Evolutionary conservation across 2,113 vertebrate species (phyloP), one percentile per base, ranked within the genome.

Genomic region (Micronisus gabar): DNA sequence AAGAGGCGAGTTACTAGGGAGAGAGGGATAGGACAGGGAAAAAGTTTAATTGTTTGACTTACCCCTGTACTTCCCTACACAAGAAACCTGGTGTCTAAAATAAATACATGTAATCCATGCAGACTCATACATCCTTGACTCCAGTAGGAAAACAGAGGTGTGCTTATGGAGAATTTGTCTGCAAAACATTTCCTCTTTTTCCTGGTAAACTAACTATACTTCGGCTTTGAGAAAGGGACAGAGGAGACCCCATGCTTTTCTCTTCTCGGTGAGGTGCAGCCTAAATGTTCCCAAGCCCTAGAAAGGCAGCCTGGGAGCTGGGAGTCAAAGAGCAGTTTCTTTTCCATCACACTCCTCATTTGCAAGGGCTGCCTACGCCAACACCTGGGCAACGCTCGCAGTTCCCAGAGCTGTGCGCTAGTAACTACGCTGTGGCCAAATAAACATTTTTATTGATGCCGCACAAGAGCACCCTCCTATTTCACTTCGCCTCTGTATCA

Each of bases 351-450:
- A 45, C 15, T 38, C 38, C 17, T 85, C 43, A 38, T 68, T 63
- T 73, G 20, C 48, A 66, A 84, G 47, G 29, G 36, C 68, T 58
- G 62, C 41, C 30, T 75, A 22, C 0, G 0, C 20, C 34, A 81
- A 48, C 48, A 53, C 59, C 38, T 55, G 62, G 40, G 38, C 38
- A 86, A 40, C 1, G 0, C 26, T 59, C 1, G 0, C 1, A 0
- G 11, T 29, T 86, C 52, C 52, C 38, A 71, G 26, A 58, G 30
- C 38, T 62, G 13, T 23, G 23, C 40, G 56, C 45, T 20, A 56
- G 29, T n/a, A 53, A 66, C 40, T 15, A 41, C 15, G 36, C 27
- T 48, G 71, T 22, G 40, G 68, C 47, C 53, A 76, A 83, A 91
- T 8, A 67, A 79, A 79, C 34, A 4, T 52, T 74, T 78, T 40